phyloP scores from a whole-genome alignment of 2,888 invertebrate species.

The Argyresthia albistria region DNA sequence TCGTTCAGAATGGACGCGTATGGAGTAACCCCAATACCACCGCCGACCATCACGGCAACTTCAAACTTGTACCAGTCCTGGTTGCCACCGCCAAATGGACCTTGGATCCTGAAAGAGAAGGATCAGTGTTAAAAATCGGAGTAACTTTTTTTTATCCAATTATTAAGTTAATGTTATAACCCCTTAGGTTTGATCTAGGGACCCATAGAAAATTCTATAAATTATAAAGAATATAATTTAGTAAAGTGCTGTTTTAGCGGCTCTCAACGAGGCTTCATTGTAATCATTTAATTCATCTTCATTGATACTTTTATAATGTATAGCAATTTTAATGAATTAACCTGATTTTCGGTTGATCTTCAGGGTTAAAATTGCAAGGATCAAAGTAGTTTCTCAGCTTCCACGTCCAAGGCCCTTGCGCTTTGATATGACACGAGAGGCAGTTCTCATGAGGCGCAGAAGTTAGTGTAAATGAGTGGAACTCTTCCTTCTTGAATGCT shows the following conservation, averaged over 20 bases:
- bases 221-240: too few relatives aligned
- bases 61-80: conserved; percentile 99
- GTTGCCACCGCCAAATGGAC: conserved; percentile 97
- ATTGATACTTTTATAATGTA: too few relatives aligned
- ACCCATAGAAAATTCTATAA: too few relatives aligned
- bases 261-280: too few relatives aligned
- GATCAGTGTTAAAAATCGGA: background rate
- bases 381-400: conserved; percentile 95
- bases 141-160: too few relatives aligned
- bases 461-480: conserved; percentile 95
- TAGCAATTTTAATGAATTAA: conserved; percentile 12
- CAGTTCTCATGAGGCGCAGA: conserved; percentile 97
- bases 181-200: too few relatives aligned
- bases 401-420: conserved; percentile 96
- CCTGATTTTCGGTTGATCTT: conserved; percentile 86
- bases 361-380: conserved; percentile 90
- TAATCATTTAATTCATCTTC: too few relatives aligned
- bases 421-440: conserved; percentile 94
- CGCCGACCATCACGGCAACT: conserved; percentile 97
- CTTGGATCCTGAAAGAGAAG: conserved; percentile 79
- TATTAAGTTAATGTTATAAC: too few relatives aligned
- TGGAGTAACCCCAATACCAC: conserved; percentile 97
- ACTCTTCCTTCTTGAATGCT: conserved; percentile 89
- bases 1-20: conserved; percentile 98
- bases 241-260: too few relatives aligned